These are phyloP conservation scores for Sarcophilus harrisii DNA, from an alignment of 2,797 vertebrate species.

Conservation along the genomic window DNA sequence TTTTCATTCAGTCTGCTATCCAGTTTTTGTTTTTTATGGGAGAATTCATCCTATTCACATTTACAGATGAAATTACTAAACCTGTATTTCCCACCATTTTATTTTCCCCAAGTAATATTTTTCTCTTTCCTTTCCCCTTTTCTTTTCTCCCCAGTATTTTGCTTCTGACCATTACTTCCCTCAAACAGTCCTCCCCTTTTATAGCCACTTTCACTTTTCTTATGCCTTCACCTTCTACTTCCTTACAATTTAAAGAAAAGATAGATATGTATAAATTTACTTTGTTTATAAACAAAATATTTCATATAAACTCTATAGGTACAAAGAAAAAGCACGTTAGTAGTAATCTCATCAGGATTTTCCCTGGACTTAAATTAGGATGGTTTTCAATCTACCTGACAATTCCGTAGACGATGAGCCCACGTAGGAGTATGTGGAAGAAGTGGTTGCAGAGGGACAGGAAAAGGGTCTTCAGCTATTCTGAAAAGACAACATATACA, in stretches of 20 bases:
- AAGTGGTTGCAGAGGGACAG: conserved; percentile 84
- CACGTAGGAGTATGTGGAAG: conserved; percentile 87
- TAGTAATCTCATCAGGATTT: conserved; percentile 23
- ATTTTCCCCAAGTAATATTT: too few relatives aligned
- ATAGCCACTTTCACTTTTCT: too few relatives aligned
- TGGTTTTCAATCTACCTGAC: conserved; percentile 85
- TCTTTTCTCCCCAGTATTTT: too few relatives aligned
- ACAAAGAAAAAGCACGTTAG: conserved; percentile 17
- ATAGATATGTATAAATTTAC: conserved; percentile 34
- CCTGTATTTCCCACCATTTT: too few relatives aligned
- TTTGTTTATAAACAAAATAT: conserved; percentile 44
- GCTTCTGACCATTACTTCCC: too few relatives aligned
- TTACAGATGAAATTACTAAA: too few relatives aligned
- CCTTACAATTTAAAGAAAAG: conserved; percentile 5
- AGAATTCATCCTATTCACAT: too few relatives aligned
- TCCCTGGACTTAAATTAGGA: conserved; percentile 44
- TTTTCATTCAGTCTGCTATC: too few relatives aligned
- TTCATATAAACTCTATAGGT: neutral
- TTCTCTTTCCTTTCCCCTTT: too few relatives aligned
- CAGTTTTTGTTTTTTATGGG: too few relatives aligned
- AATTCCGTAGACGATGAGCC: conserved; percentile 87
- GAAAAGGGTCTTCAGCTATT: conserved; percentile 82
- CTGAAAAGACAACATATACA: conserved; percentile 71
- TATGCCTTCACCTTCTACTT: too few relatives aligned
- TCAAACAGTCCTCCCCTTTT: too few relatives aligned